phyloP scores from a whole-genome alignment of 2,888 invertebrate species.

The Melinopterus prodromus region DNA sequence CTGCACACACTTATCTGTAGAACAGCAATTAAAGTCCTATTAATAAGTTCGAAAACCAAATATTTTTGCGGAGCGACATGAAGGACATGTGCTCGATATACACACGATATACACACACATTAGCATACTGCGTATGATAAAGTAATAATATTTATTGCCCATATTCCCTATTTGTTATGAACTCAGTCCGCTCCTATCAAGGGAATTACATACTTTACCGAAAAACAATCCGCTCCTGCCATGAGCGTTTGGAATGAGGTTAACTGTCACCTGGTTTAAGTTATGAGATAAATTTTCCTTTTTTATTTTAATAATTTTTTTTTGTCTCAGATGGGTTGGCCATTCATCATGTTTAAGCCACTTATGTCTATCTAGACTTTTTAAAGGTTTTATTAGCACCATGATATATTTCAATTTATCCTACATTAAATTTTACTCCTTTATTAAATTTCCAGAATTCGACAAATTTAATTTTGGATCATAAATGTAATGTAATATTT shows the following conservation, averaged over 20 bases:
- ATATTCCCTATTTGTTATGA: not conserved
- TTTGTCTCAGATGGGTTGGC: not conserved
- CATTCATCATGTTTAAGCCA: not conserved
- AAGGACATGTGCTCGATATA: no score
- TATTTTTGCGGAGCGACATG: no score
- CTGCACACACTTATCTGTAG: no score
- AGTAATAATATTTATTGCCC: not conserved
- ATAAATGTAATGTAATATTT: no score
- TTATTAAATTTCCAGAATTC: no score
- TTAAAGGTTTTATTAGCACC: no score
- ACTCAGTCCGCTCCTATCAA: not conserved
- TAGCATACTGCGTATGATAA: no score
- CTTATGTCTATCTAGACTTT: not conserved
- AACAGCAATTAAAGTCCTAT: no score
- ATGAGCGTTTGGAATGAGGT: not conserved
- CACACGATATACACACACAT: no score
- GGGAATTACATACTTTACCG: not conserved
- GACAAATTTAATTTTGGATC: no score
- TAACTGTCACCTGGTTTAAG: not conserved
- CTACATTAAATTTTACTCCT: no score
- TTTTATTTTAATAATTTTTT: not conserved
- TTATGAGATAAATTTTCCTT: not conserved
- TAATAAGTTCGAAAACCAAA: no score
- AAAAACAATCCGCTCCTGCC: not conserved
- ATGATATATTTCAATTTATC: not conserved